Conservation (phyloP, 2,113 vertebrate species). For the Onychostruthus taczanowskii region DNA sequence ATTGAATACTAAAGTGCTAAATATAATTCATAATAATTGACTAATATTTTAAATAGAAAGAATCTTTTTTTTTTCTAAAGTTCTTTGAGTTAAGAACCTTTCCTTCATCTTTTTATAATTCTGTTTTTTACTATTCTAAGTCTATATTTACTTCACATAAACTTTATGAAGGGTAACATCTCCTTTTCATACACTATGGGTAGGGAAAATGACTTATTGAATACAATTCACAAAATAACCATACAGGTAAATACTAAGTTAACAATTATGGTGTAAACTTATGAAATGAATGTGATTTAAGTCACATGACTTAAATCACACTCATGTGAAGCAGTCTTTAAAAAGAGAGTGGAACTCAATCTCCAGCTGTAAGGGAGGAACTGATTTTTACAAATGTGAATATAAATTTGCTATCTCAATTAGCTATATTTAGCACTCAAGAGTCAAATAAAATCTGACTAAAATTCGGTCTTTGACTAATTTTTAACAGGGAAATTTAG, state of each 20-base stretch:
- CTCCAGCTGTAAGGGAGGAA: neutral
- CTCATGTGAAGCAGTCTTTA: no score
- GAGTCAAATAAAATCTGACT: neutral
- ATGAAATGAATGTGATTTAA: neutral
- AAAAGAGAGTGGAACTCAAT: neutral
- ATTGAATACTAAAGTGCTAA: neutral
- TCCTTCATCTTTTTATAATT: neutral
- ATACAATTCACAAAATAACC: neutral
- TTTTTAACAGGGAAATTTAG: neutral
- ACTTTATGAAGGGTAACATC: neutral
- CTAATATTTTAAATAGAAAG: neutral
- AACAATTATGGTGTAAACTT: neutral
- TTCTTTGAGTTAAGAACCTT: neutral
- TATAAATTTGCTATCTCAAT: neutral
- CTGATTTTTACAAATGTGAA: neutral
- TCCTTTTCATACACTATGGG: neutral
- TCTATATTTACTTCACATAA: neutral
- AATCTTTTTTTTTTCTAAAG: neutral
- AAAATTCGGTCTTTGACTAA: neutral
- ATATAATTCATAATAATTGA: neutral
- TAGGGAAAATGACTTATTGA: neutral
- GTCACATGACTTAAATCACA: neutral
- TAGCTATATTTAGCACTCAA: neutral
- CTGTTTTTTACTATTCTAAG: neutral
- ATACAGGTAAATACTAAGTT: neutral